Evolutionary conservation across 2,113 vertebrate species (phyloP).

Genomic region (Epinephelus cyanopodus): DNA sequence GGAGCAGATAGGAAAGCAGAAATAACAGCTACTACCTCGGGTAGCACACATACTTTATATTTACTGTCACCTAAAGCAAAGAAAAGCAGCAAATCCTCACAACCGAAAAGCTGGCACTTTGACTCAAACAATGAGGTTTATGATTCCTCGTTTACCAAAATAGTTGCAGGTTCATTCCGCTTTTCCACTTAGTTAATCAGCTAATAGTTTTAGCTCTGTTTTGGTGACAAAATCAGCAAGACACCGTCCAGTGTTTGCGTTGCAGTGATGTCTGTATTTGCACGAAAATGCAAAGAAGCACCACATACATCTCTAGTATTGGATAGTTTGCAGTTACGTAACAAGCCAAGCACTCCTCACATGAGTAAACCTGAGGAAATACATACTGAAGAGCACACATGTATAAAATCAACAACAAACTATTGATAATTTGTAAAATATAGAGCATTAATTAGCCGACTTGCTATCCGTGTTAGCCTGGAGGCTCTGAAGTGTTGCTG

Average conservation of each 20-base stretch:
- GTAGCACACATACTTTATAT: not conserved
- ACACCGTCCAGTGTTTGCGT: not conserved
- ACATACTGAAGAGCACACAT: not conserved
- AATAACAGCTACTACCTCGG: conserved; percentile 3
- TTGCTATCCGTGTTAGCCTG: conserved; percentile 6
- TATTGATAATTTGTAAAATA: not conserved
- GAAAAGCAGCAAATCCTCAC: not conserved
- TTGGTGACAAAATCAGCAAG: not conserved
- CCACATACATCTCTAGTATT: not conserved
- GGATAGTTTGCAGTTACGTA: not conserved
- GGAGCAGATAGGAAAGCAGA: conserved; percentile 1
- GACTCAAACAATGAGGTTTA: not conserved
- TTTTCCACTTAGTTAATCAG: not conserved
- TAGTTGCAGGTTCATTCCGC: not conserved
- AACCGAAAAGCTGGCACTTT: too few species aligned
- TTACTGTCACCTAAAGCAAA: not conserved
- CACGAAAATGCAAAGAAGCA: not conserved
- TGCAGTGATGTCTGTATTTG: not conserved
- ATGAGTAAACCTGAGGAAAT: not conserved
- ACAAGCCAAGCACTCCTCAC: not conserved
- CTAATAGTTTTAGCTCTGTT: not conserved
- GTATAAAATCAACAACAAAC: not conserved
- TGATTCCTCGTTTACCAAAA: not conserved
- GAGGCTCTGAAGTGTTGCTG: conserved; percentile 38
- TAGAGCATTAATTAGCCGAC: conserved; percentile 2